Evolutionary conservation across 1,140 invertebrate species (phyloP).

Genomic region (Pseudobourletiella spinata): DNA sequence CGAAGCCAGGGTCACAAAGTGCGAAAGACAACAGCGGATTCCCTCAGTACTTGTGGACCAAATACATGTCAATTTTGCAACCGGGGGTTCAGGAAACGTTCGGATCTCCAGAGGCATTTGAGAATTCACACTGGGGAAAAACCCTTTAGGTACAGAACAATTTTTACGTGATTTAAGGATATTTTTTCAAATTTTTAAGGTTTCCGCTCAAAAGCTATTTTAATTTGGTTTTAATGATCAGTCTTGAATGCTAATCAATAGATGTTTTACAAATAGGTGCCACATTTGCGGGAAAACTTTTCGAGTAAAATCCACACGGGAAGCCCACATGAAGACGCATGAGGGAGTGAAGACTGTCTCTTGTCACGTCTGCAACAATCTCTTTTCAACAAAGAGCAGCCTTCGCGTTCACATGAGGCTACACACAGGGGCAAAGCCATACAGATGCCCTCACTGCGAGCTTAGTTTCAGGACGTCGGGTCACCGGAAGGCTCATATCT

Average conservation of each 20-base stretch:
- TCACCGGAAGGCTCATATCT: slow-evolving; percentile 55
- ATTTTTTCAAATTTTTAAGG: too few species aligned
- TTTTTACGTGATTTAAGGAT: too few species aligned
- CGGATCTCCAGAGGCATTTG: slow-evolving; percentile 47
- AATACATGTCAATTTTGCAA: slow-evolving; percentile 37
- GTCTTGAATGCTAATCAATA: too few species aligned
- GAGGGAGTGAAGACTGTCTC: slow-evolving; percentile 46
- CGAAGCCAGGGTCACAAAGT: slow-evolving; percentile 34
- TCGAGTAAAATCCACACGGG: slow-evolving; percentile 56
- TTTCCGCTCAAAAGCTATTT: too few species aligned
- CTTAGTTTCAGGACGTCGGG: slow-evolving; percentile 57
- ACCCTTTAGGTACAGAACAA: slow-evolving; percentile 45
- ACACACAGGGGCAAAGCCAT: slow-evolving; percentile 59
- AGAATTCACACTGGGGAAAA: slow-evolving; percentile 58
- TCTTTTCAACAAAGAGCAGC: slow-evolving; percentile 53
- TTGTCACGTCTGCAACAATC: slow-evolving; percentile 51
- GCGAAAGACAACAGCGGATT: background rate
- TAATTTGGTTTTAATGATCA: too few species aligned
- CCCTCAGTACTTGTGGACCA: background rate
- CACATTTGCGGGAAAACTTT: slow-evolving; percentile 55
- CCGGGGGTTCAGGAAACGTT: slow-evolving; percentile 48
- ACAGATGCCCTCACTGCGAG: slow-evolving; percentile 58
- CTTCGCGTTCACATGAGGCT: slow-evolving; percentile 63
- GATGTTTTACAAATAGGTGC: too few species aligned
- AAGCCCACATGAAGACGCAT: slow-evolving; percentile 53